phyloP scores from a whole-genome alignment of 2,888 invertebrate species.

The Eulithis testata region DNA sequence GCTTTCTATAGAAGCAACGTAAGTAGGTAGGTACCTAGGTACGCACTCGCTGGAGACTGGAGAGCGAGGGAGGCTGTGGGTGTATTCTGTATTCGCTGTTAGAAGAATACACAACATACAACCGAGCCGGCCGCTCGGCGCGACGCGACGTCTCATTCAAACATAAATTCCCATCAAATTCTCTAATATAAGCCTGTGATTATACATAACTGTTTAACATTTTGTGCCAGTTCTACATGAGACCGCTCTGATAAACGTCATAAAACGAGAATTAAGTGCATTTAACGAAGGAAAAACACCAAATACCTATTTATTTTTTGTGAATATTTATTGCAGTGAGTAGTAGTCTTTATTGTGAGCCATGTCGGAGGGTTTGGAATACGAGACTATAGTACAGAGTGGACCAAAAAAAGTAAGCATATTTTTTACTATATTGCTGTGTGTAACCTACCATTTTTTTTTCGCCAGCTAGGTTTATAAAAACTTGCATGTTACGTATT shows the following conservation, averaged over 20 bases:
- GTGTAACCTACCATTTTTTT: neutral
- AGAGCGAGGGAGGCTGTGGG: slow-evolving; percentile 80
- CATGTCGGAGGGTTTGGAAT: slow-evolving; percentile 87
- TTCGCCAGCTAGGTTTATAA: no score
- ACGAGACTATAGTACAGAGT: slow-evolving; percentile 86
- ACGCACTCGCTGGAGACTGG: slow-evolving; percentile 69
- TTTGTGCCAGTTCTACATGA: slow-evolving; percentile 61
- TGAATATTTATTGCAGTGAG: slow-evolving; percentile 66
- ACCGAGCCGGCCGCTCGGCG: slow-evolving; percentile 67
- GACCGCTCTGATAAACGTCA: slow-evolving; percentile 50
- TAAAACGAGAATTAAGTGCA: slow-evolving; percentile 49
- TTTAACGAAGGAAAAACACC: slow-evolving; percentile 59
- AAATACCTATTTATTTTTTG: slow-evolving; percentile 50
- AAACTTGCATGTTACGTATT: no score
- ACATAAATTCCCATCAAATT: slow-evolving; percentile 63
- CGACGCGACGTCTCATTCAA: slow-evolving; percentile 59
- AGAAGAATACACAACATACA: slow-evolving; percentile 49
- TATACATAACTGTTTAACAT: slow-evolving; percentile 54
- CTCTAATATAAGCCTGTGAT: slow-evolving; percentile 70
- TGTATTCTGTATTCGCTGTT: slow-evolving; percentile 64
- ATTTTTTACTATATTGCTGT: slow-evolving; percentile 5
- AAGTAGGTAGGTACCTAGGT: slow-evolving; percentile 48
- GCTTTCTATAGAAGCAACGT: slow-evolving; percentile 59
- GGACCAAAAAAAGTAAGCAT: slow-evolving; percentile 86
- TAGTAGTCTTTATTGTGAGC: slow-evolving; percentile 67